Percentiles rank a stretch among this genome's conserved stretches.
phyloP scores from a whole-genome alignment of 2,888 invertebrate genomes.

The Acanthoscelides obtectus region DNA sequence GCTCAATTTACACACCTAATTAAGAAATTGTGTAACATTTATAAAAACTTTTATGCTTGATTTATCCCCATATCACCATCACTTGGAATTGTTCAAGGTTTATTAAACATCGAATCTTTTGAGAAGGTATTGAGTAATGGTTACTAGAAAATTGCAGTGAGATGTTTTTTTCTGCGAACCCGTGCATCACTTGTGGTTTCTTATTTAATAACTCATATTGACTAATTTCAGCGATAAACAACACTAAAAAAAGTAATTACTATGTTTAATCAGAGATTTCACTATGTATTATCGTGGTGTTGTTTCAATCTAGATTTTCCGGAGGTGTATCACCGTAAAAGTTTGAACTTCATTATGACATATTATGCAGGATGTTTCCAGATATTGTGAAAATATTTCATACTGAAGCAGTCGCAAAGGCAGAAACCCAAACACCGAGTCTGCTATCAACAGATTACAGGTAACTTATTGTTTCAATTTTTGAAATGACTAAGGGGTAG shows the following conservation, averaged over 20 bases:
- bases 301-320: too few species aligned
- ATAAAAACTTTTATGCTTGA: not conserved
- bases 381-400: too few species aligned
- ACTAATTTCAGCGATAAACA: not conserved
- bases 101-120: not conserved
- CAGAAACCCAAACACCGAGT: too few species aligned
- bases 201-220: not conserved
- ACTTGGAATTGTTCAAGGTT: not conserved
- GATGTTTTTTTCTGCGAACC: not conserved
- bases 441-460: too few species aligned
- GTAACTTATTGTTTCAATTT: too few species aligned
- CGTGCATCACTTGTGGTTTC: not conserved
- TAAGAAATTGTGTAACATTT: not conserved
- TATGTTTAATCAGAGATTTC: too few species aligned
- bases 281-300: too few species aligned
- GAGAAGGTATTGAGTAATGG: not conserved
- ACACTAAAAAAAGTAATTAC: not conserved
- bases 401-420: too few species aligned
- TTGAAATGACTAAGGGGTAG: too few species aligned
- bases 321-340: too few species aligned
- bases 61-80: not conserved
- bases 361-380: too few species aligned
- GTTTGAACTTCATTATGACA: too few species aligned
- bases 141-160: not conserved
- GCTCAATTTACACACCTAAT: not conserved